phyloP scores from a whole-genome alignment of 2,888 invertebrate genomes.

The Drosophila niveifrons region DNA sequence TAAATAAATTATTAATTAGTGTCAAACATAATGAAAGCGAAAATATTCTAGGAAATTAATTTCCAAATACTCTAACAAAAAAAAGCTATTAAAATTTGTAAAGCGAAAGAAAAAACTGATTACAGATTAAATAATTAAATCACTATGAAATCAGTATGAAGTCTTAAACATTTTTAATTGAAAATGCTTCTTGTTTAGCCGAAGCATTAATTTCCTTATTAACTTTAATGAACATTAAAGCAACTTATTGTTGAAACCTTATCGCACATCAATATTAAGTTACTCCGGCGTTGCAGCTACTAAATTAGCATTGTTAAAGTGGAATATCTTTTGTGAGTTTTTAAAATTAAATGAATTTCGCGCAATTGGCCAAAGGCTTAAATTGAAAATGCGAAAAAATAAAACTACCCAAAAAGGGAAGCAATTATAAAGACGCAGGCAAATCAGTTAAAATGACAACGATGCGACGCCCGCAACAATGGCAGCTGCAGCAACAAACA shows the following conservation, averaged over 20 bases:
- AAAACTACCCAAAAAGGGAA: constrained; percentile 22
- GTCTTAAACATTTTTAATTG: neutral
- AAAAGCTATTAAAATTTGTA: neutral
- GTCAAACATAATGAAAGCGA: neutral
- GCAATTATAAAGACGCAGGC: constrained; percentile 27
- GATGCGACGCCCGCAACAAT: constrained; percentile 39
- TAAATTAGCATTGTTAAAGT: constrained; percentile 4
- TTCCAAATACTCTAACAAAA: neutral
- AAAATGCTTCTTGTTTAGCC: neutral
- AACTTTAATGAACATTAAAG: no score
- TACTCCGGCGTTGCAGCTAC: neutral
- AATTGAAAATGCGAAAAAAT: constrained; percentile 8
- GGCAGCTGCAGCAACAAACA: constrained; percentile 32
- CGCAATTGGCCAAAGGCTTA: constrained; percentile 11
- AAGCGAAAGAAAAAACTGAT: neutral
- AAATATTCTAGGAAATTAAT: neutral
- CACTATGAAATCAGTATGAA: no score
- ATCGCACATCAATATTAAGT: neutral
- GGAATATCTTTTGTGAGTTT: constrained; percentile 1
- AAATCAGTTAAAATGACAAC: constrained; percentile 50
- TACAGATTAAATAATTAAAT: neutral
- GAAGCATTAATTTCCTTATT: no score
- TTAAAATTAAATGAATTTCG: constrained; percentile 7
- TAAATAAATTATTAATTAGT: constrained; percentile 16
- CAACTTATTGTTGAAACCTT: neutral